These are phyloP conservation scores for Dolomedes plantarius DNA, from an alignment of 2,888 invertebrate species.

Conservation along the genomic window DNA sequence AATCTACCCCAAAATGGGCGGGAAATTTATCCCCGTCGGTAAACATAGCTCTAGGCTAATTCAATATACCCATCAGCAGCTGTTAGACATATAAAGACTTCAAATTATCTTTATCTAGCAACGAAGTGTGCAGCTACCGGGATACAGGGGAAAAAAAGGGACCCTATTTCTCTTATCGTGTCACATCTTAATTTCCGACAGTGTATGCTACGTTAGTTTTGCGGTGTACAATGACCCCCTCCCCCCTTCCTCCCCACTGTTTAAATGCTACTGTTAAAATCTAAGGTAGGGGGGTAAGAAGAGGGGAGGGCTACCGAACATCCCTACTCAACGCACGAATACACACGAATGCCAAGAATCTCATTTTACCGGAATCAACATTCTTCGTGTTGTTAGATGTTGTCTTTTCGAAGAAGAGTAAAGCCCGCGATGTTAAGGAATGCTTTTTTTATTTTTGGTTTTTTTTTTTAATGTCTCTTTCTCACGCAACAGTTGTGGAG, in stretches of 20 bases:
- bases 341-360: not conserved
- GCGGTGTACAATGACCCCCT: not conserved
- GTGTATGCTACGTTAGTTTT: not conserved
- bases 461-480: not conserved
- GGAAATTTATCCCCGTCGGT: too few relatives aligned
- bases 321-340: not conserved
- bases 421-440: too few relatives aligned
- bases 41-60: too few relatives aligned
- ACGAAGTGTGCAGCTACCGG: too few relatives aligned
- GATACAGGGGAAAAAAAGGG: too few relatives aligned
- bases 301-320: not conserved
- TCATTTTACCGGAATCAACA: not conserved
- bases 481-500: not conserved
- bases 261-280: not conserved
- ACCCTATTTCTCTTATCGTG: not conserved
- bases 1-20: too few relatives aligned
- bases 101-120: too few relatives aligned
- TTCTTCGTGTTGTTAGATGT: not conserved
- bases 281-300: not conserved
- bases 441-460: too few relatives aligned
- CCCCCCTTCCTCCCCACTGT: not conserved
- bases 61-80: too few relatives aligned
- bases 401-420: slow-evolving; percentile 1
- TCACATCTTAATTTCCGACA: not conserved
- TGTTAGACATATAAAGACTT: too few relatives aligned